phyloP scores from a whole-genome alignment of 2,888 invertebrate species.

The Tetropium fuscum region DNA sequence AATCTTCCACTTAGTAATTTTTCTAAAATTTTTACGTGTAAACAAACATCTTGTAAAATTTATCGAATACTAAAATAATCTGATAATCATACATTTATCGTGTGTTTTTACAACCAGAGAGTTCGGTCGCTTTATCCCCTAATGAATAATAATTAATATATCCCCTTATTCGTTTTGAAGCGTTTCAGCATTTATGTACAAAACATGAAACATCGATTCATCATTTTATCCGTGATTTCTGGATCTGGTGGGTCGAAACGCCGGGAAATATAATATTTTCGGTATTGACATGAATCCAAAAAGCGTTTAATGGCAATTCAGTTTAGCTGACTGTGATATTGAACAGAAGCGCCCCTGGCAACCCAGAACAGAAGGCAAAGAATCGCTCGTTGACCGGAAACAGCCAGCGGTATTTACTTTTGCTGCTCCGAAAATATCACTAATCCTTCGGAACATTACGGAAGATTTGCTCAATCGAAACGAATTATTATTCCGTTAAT shows the following conservation, averaged over 20 bases:
- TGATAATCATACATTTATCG: too few relatives aligned
- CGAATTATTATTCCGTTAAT: constrained; percentile 31
- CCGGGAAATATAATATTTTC: constrained; percentile 17
- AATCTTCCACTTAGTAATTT: too few relatives aligned
- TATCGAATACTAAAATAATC: too few relatives aligned
- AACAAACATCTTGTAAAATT: too few relatives aligned
- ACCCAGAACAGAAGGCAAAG: constrained; percentile 47
- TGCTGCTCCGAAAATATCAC: constrained; percentile 44
- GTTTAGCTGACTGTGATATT: constrained; percentile 40
- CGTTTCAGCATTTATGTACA: too few relatives aligned
- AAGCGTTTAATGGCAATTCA: constrained; percentile 33
- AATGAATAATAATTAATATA: too few relatives aligned
- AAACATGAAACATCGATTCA: too few relatives aligned
- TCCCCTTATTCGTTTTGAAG: too few relatives aligned
- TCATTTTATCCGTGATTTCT: neutral
- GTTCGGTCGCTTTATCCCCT: too few relatives aligned
- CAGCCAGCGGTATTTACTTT: constrained; percentile 52
- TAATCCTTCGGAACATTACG: constrained; percentile 40
- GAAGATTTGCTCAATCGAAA: constrained; percentile 26
- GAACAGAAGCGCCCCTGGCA: constrained; percentile 44
- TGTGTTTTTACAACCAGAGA: too few relatives aligned
- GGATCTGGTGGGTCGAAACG: neutral
- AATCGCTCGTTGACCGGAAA: constrained; percentile 54
- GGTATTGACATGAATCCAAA: constrained; percentile 11
- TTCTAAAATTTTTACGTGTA: too few relatives aligned